Conservation (phyloP, 2,888 invertebrate genomes). For the Tupiocoris notatus region DNA sequence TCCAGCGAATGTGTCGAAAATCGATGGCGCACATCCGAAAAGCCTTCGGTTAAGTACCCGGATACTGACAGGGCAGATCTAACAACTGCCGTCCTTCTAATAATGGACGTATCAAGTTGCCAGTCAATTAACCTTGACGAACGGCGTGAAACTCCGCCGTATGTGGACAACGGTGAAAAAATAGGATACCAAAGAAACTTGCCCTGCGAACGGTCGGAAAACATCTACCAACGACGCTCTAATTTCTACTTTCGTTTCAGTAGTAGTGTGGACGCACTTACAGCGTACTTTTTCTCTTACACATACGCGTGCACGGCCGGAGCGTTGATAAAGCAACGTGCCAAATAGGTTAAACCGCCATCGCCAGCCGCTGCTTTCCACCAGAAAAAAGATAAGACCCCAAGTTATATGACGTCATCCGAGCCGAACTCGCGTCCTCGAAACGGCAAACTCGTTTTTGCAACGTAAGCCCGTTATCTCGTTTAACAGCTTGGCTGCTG, state of each 20-base stretch:
- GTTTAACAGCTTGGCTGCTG: neutral
- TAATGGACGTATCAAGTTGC: constrained; percentile 33
- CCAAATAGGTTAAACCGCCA: constrained; percentile 21
- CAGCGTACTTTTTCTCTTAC: too few relatives aligned
- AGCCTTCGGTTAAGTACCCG: neutral
- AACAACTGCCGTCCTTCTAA: neutral
- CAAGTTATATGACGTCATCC: constrained; percentile 7
- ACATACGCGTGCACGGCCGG: neutral
- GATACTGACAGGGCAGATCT: neutral
- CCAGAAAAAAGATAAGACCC: neutral
- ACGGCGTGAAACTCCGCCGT: neutral
- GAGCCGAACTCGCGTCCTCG: neutral
- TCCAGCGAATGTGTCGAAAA: too few relatives aligned
- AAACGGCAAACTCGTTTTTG: neutral
- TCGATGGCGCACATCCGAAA: neutral
- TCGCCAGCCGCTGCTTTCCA: neutral
- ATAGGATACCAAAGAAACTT: neutral
- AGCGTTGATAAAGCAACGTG: neutral
- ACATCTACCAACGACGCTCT: neutral
- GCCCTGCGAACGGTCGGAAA: neutral
- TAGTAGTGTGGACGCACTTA: neutral
- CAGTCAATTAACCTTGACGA: constrained; percentile 37
- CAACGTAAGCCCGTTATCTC: neutral
- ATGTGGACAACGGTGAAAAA: neutral
- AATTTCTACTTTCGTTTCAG: neutral